Conservation (phyloP, 2,797 vertebrate genomes). For the Trachops cirrhosus region DNA sequence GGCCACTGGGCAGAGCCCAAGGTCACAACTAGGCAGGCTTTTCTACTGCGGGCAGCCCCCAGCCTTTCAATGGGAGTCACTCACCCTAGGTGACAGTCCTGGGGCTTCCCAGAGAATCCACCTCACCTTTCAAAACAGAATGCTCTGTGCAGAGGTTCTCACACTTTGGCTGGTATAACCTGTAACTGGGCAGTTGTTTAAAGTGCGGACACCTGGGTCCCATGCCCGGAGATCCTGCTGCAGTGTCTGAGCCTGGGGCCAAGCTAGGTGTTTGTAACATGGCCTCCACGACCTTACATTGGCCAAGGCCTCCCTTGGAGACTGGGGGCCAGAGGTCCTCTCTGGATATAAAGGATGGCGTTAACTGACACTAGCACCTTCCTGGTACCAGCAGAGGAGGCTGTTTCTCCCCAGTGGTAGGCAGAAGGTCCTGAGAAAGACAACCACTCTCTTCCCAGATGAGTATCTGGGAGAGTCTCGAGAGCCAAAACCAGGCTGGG, state of each 20-base stretch:
- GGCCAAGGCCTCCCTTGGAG: not conserved
- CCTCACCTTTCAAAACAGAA: not conserved
- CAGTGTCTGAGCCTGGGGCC: not conserved
- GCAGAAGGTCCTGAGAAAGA: not conserved
- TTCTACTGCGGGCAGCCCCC: not conserved
- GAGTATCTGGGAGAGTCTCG: not conserved
- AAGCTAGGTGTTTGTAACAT: too few relatives aligned
- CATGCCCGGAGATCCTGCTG: not conserved
- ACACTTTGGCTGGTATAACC: not conserved
- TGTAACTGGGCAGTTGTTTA: not conserved
- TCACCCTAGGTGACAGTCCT: not conserved
- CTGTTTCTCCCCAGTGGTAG: not conserved
- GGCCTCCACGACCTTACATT: not conserved
- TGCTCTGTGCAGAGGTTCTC: too few relatives aligned
- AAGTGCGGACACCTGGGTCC: not conserved
- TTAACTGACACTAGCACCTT: not conserved
- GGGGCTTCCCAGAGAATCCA: not conserved
- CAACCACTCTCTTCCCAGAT: accelerated
- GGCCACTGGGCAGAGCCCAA: not conserved
- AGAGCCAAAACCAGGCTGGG: not conserved
- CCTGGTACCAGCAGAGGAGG: not conserved
- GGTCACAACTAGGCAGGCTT: not conserved
- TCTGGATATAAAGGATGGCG: not conserved
- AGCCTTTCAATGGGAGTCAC: not conserved
- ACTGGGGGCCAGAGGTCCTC: not conserved